phyloP scores from a whole-genome alignment of 2,888 invertebrate species.

The Caradrina kadenii region DNA sequence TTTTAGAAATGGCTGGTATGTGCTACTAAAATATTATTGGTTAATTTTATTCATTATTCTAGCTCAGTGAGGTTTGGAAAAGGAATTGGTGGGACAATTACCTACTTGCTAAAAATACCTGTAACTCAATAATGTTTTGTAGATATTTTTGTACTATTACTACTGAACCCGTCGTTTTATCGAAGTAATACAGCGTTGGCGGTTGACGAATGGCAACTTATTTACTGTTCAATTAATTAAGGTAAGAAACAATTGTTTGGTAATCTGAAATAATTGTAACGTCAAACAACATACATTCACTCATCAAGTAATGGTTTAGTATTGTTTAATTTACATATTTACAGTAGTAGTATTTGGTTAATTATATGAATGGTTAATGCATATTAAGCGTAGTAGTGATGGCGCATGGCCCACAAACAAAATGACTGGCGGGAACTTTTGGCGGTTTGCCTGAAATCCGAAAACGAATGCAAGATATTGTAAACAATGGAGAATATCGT shows the following conservation, averaged over 20 bases:
- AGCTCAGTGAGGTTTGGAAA: constrained; percentile 38
- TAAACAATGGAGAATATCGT: constrained; percentile 12
- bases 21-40: constrained; percentile 55
- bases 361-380: constrained; percentile 41
- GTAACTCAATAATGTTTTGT: constrained; percentile 1
- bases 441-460: constrained; percentile 55
- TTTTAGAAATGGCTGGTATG: constrained; percentile 72
- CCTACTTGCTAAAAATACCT: constrained; percentile 12
- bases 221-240: constrained; percentile 28
- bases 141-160: constrained; percentile 3
- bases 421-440: constrained; percentile 40
- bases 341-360: constrained; percentile 12
- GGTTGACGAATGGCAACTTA: constrained; percentile 33
- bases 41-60: constrained; percentile 49
- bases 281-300: background rate
- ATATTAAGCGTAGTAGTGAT: constrained; percentile 46
- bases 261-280: constrained; percentile 2
- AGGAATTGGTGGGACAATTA: constrained; percentile 18
- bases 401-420: constrained; percentile 37
- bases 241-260: constrained; percentile 16
- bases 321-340: background rate
- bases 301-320: background rate
- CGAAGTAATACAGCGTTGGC: constrained; percentile 20
- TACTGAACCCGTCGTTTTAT: background rate
- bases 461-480: constrained; percentile 12